Conservation (phyloP, 2,888 invertebrate genomes). For the Vesta saturnalis region DNA sequence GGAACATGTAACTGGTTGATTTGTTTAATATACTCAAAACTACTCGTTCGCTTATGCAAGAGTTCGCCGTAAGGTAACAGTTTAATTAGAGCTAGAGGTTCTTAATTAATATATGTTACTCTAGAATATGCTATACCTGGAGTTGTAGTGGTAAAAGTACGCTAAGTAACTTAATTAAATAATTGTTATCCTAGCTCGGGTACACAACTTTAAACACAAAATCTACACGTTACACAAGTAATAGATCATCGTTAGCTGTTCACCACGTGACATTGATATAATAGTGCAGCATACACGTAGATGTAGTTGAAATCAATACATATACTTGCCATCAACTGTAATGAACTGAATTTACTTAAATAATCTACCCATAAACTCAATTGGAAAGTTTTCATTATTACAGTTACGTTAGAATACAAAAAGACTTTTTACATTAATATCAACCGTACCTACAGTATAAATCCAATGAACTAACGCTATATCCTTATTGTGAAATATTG, state of each 20-base stretch:
- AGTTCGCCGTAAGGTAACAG: too few relatives aligned
- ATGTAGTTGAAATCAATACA: not conserved
- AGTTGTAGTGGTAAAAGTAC: too few relatives aligned
- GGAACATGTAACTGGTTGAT: too few relatives aligned
- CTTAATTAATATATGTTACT: too few relatives aligned
- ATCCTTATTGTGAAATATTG: not conserved
- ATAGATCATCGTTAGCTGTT: not conserved
- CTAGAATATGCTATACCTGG: too few relatives aligned
- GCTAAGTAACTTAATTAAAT: not conserved
- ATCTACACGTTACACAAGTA: not conserved
- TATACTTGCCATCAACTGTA: not conserved
- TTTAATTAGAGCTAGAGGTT: too few relatives aligned
- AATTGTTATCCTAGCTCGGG: not conserved
- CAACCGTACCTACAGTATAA: too few relatives aligned
- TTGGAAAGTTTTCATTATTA: not conserved
- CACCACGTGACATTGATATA: not conserved
- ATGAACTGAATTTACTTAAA: not conserved
- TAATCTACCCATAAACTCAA: not conserved
- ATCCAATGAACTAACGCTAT: not conserved
- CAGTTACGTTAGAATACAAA: not conserved
- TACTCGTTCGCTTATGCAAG: too few relatives aligned
- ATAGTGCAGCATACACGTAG: not conserved
- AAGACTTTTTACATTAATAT: not conserved
- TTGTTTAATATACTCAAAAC: too few relatives aligned
- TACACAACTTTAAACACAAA: not conserved